Conservation (phyloP, 1,140 invertebrate species). For the Leptopilina clavipes region DNA sequence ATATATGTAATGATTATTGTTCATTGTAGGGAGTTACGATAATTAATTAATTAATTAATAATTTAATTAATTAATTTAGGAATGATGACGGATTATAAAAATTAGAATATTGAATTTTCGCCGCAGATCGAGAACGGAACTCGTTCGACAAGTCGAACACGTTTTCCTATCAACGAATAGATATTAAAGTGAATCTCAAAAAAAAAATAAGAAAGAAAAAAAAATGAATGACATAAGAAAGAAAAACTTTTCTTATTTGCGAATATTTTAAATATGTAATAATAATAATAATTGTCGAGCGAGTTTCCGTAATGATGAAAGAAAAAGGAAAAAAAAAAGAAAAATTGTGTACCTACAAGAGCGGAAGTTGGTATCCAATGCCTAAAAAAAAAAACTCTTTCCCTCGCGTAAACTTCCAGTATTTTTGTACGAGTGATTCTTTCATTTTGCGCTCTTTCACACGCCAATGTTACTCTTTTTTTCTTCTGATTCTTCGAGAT, state of each 20-base stretch:
- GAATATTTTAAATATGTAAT: background rate
- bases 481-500: constrained; percentile 38
- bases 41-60: too few species aligned
- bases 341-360: constrained; percentile 51
- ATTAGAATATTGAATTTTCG: constrained; percentile 10
- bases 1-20: too few species aligned
- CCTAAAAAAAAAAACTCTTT: constrained; percentile 44
- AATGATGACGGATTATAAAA: background rate
- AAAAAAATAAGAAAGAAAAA: background rate
- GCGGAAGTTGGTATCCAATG: constrained; percentile 46
- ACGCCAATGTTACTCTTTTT: background rate
- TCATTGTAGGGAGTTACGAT: background rate
- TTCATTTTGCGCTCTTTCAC: background rate
- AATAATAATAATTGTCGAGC: constrained; percentile 26
- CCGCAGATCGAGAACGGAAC: constrained; percentile 21
- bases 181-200: constrained; percentile 29
- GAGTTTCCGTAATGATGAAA: background rate
- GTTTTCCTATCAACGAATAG: constrained; percentile 30
- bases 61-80: too few species aligned
- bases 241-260: too few species aligned
- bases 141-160: constrained; percentile 23
- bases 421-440: constrained; percentile 56
- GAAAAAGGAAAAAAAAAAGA: constrained; percentile 35
- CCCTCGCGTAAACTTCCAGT: constrained; percentile 66
- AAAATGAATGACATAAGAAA: too few species aligned